Evolutionary conservation across 2,888 invertebrate species (phyloP).

Genomic region (Drosophila picticornis): DNA sequence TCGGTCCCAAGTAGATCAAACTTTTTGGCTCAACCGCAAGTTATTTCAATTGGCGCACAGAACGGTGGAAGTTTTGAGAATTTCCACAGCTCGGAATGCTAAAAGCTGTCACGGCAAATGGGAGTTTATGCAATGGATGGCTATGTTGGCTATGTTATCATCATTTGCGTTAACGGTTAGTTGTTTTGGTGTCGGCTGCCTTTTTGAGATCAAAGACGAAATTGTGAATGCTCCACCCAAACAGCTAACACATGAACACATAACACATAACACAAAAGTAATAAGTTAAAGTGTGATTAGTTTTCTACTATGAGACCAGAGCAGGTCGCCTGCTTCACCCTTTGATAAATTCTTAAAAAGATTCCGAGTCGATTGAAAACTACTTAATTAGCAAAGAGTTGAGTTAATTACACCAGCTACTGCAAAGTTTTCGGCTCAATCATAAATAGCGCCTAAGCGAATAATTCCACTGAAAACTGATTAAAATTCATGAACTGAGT

Average conservation of each 20-base stretch:
- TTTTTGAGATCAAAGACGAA: neutral
- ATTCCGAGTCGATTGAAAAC: neutral
- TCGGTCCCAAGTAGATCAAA: constrained; percentile 19
- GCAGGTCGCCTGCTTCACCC: neutral
- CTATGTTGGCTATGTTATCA: neutral
- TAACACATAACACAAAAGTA: neutral
- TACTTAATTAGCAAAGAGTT: neutral
- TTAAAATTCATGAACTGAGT: neutral
- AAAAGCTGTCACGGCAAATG: too few species aligned
- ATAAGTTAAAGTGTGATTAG: neutral
- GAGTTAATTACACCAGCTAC: neutral
- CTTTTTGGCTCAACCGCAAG: constrained; percentile 43
- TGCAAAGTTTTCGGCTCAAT: neutral
- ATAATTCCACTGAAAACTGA: neutral
- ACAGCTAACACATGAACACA: too few species aligned
- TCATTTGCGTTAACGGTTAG: constrained; percentile 11
- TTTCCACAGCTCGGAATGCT: neutral
- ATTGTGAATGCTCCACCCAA: neutral
- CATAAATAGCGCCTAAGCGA: neutral
- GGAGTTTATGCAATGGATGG: neutral
- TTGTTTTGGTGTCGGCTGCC: neutral
- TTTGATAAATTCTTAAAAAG: neutral
- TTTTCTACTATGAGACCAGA: neutral
- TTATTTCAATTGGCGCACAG: constrained; percentile 42
- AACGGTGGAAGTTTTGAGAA: constrained; percentile 22